Evolutionary conservation across 2,797 vertebrate genomes (phyloP).

Genomic region (Phyllotis vaccarum): DNA sequence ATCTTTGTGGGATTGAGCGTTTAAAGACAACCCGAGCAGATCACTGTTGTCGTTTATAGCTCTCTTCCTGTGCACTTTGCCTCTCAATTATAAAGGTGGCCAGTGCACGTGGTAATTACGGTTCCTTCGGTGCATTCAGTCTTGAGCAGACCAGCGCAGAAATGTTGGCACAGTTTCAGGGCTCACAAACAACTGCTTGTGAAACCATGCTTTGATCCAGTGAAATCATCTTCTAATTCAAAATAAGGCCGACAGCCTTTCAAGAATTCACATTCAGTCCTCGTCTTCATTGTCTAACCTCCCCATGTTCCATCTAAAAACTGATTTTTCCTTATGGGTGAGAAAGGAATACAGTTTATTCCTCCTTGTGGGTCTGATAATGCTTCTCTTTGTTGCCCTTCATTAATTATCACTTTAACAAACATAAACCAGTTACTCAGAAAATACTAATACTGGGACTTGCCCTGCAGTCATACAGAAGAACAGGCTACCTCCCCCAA

Average conservation of each 20-base stretch:
- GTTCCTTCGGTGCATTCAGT: conserved; percentile 87
- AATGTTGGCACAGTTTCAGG: conserved; percentile 87
- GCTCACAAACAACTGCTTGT: conserved; percentile 88
- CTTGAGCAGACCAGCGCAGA: conserved; percentile 85
- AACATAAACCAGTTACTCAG: neutral
- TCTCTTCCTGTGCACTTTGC: conserved; percentile 83
- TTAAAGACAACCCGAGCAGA: conserved; percentile 75
- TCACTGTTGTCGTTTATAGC: conserved; percentile 71
- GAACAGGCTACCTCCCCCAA: conserved; percentile 4
- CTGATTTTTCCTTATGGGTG: conserved; percentile 76
- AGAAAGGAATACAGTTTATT: conserved; percentile 30
- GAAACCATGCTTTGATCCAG: conserved; percentile 89
- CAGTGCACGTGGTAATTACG: conserved; percentile 84
- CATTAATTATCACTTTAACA: conserved; percentile 6
- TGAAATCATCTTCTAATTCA: conserved; percentile 87
- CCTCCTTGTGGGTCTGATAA: neutral
- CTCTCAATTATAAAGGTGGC: conserved; percentile 88
- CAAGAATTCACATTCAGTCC: conserved; percentile 86
- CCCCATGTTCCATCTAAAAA: conserved; percentile 75
- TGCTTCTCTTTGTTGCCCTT: conserved; percentile 53
- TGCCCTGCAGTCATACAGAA: conserved; percentile 38
- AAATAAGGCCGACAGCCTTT: conserved; percentile 88
- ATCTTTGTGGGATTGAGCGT: conserved; percentile 72
- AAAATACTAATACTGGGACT: neutral
- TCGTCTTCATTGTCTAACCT: conserved; percentile 80